Evolutionary conservation across 2,113 vertebrate genomes (phyloP).

Genomic region (Orientallactaga bullata): DNA sequence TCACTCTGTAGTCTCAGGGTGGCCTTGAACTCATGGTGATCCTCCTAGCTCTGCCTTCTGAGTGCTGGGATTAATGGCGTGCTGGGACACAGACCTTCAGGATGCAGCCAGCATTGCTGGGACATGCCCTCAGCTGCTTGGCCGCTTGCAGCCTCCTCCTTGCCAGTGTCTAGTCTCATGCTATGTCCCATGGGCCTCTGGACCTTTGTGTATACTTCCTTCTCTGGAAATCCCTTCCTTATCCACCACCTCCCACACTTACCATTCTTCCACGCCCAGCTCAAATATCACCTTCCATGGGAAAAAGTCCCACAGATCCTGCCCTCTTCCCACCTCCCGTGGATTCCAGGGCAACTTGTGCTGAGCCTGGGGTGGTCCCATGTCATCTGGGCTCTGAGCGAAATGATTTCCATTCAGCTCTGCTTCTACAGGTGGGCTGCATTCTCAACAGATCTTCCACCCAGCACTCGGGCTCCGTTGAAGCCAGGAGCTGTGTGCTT

Average conservation of each 20-base stretch:
- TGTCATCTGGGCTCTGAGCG: neutral
- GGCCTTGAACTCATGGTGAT: too few relatives aligned
- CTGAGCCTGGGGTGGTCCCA: rapidly evolving
- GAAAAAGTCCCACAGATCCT: neutral
- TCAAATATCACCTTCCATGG: neutral
- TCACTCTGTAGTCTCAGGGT: too few relatives aligned
- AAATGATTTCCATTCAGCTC: neutral
- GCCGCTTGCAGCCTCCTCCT: too few relatives aligned
- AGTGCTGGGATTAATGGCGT: too few relatives aligned
- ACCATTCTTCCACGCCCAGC: neutral
- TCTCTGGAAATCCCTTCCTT: neutral
- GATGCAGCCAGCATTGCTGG: neutral
- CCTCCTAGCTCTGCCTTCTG: too few relatives aligned
- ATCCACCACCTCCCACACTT: neutral
- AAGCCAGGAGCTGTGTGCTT: neutral
- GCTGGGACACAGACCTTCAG: too few relatives aligned
- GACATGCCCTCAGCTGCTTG: neutral
- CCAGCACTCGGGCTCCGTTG: neutral
- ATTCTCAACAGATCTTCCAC: neutral
- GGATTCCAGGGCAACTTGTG: neutral
- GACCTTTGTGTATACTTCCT: neutral
- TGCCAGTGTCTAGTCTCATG: too few relatives aligned
- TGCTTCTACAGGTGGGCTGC: neutral
- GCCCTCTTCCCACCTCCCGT: neutral
- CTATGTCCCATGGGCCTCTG: too few relatives aligned